Conservation (phyloP, 2,888 invertebrate species). For the Eupithecia dodoneata region DNA sequence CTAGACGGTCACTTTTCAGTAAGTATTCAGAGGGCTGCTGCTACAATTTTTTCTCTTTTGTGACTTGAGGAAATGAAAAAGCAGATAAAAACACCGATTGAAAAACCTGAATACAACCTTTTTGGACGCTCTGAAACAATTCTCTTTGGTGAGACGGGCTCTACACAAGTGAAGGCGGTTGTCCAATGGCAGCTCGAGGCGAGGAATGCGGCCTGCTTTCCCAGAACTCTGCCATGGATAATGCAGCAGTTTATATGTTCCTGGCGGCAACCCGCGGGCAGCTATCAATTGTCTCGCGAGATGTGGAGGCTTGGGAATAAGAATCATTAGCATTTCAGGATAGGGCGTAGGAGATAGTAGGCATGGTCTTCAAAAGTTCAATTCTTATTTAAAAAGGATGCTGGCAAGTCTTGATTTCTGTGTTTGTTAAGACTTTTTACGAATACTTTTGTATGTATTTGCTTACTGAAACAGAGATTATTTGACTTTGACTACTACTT, state of each 20-base stretch:
- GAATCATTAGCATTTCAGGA: slow-evolving; percentile 2
- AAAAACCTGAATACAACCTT: slow-evolving; percentile 29
- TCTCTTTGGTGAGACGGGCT: slow-evolving; percentile 62
- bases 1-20: too few species aligned
- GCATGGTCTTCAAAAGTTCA: neutral
- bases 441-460: neutral
- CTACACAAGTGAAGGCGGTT: slow-evolving; percentile 50
- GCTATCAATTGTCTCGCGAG: slow-evolving; percentile 54
- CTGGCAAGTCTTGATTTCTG: neutral
- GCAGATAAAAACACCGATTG: neutral
- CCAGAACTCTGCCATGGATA: slow-evolving; percentile 63
- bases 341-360: neutral
- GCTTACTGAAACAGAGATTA: neutral
- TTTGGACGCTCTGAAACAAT: slow-evolving; percentile 40
- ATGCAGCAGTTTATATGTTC: slow-evolving; percentile 22
- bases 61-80: neutral
- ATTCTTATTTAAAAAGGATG: neutral
- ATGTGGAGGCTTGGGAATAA: slow-evolving; percentile 17
- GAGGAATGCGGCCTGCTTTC: slow-evolving; percentile 82
- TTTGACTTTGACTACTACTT: neutral
- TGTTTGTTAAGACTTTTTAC: neutral
- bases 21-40: too few species aligned
- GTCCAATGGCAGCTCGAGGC: slow-evolving; percentile 67
- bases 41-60: neutral
- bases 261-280: slow-evolving; percentile 56